These are phyloP conservation scores for Polietes domitor DNA, from an alignment of 2,888 invertebrate genomes.

Conservation along the genomic window DNA sequence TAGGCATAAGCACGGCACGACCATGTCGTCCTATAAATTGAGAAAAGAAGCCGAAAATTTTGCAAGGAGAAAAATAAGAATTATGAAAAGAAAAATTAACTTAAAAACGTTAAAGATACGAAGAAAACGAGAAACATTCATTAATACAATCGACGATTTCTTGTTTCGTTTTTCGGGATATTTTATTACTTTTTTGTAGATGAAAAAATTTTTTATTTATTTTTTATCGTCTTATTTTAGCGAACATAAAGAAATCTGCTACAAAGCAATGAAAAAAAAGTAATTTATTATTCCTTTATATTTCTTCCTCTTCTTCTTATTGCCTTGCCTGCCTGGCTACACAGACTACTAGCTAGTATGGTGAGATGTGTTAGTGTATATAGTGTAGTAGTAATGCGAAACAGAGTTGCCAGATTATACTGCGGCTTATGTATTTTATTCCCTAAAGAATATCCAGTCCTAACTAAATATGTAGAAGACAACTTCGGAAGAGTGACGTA, in stretches of 20 bases:
- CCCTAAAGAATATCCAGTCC: too few relatives aligned
- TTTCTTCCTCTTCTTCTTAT: constrained; percentile 45
- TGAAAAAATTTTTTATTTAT: constrained; percentile 39
- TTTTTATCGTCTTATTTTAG: constrained; percentile 38
- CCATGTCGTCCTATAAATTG: constrained; percentile 11
- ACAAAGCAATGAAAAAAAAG: constrained; percentile 49
- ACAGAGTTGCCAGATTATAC: constrained; percentile 45
- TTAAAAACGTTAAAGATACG: background rate
- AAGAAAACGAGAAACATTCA: constrained; percentile 5
- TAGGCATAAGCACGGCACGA: background rate
- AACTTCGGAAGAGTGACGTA: too few relatives aligned
- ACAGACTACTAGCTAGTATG: background rate
- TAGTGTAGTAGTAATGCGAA: constrained; percentile 11
- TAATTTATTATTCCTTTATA: constrained; percentile 65
- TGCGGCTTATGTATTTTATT: too few relatives aligned
- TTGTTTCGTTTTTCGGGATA: constrained; percentile 56
- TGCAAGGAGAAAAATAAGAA: constrained; percentile 14
- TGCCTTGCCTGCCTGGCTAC: constrained; percentile 29
- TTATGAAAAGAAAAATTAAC: constrained; percentile 54
- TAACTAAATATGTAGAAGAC: too few relatives aligned
- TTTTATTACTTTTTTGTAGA: constrained; percentile 63
- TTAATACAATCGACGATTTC: constrained; percentile 46
- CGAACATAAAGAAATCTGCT: constrained; percentile 41
- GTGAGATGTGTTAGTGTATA: background rate
- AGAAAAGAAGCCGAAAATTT: background rate